Evolutionary conservation across 2,113 vertebrate genomes (phyloP).

Genomic region (Tragelaphus strepsiceros): DNA sequence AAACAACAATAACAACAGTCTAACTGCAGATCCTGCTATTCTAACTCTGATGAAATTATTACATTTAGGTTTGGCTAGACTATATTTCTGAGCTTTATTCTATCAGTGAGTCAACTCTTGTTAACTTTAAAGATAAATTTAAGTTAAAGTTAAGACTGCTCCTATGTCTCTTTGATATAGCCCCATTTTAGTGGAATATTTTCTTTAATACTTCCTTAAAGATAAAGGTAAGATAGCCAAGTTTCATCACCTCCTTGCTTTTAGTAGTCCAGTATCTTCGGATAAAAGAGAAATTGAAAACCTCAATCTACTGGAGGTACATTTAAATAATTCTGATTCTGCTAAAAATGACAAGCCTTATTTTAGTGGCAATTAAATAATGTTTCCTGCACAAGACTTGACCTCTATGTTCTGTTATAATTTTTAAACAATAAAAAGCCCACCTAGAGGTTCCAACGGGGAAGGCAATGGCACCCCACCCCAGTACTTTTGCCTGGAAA

Average conservation of each 20-base stretch:
- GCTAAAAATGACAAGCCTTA: neutral
- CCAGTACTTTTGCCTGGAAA: too few species aligned
- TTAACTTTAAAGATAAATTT: neutral
- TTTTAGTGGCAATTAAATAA: neutral
- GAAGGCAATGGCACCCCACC: too few species aligned
- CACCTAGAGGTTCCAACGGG: too few species aligned
- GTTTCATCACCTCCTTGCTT: neutral
- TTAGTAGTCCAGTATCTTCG: neutral
- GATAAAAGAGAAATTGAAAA: conserved; percentile 7
- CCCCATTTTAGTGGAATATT: neutral
- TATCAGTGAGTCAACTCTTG: neutral
- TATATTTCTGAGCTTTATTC: neutral
- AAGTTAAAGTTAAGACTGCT: neutral
- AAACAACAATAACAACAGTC: neutral
- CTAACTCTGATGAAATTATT: neutral
- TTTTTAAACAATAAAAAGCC: neutral
- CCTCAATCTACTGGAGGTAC: neutral
- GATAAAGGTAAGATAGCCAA: conserved; percentile 15
- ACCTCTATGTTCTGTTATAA: neutral
- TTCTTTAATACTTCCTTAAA: neutral
- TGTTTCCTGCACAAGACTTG: neutral
- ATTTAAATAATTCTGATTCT: conserved; percentile 19
- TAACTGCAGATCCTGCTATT: neutral
- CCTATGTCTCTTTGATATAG: neutral
- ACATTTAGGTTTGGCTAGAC: neutral